Evolutionary conservation across 2,797 vertebrate species (phyloP).

Genomic region (Anomalospiza imberbis): DNA sequence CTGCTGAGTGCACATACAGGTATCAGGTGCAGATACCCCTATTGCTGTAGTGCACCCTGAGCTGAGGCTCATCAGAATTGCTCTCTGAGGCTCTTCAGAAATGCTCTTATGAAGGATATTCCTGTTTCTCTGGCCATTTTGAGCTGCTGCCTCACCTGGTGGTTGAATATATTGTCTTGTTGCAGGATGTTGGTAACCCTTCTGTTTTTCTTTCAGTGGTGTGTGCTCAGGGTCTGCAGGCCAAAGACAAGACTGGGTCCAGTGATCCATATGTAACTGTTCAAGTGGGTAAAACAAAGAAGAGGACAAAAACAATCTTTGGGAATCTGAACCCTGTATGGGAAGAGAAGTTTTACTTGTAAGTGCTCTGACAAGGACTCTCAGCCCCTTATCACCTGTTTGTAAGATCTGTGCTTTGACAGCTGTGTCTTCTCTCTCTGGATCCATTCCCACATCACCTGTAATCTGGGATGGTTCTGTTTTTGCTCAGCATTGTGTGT

Average conservation of each 20-base stretch:
- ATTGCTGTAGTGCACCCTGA: background rate
- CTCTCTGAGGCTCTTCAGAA: background rate
- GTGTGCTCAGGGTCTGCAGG: slow-evolving; percentile 96
- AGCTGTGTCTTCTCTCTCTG: background rate
- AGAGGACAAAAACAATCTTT: slow-evolving; percentile 97
- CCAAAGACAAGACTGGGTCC: slow-evolving; percentile 98
- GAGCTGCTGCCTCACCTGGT: accelerated
- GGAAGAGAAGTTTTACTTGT: slow-evolving; percentile 99
- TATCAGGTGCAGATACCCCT: background rate
- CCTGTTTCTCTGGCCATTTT: background rate
- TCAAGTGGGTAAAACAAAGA: slow-evolving; percentile 98
- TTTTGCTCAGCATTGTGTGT: background rate
- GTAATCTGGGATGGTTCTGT: background rate
- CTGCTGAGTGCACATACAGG: background rate
- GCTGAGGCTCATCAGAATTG: background rate
- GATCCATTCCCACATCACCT: background rate
- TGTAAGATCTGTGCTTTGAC: background rate
- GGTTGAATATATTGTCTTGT: accelerated
- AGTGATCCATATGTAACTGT: slow-evolving; percentile 98
- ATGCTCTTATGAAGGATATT: background rate
- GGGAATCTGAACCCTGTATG: slow-evolving; percentile 97
- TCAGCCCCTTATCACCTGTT: background rate
- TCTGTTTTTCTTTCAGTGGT: slow-evolving; percentile 77
- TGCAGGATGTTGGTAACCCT: background rate
- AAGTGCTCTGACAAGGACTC: slow-evolving; percentile 67